Evolutionary conservation across 2,797 vertebrate species (phyloP).

Genomic region (Amblyopsis hoosieri): DNA sequence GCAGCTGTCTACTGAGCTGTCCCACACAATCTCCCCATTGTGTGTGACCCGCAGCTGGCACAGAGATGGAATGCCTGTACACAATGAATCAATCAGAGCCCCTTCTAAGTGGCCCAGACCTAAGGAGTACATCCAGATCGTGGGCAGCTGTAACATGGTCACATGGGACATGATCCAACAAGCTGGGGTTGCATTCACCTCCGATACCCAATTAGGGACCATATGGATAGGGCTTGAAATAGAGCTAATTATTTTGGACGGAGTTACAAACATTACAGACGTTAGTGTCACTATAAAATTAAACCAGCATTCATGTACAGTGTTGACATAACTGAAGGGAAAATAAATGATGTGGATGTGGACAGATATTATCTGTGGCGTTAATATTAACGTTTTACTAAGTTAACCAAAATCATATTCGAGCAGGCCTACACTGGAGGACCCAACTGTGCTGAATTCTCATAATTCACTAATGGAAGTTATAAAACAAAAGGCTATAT

Average conservation of each 20-base stretch:
- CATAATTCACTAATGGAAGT: too few species aligned
- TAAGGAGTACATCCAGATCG: slow-evolving; percentile 44
- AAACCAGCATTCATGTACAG: too few species aligned
- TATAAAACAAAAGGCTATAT: too few species aligned
- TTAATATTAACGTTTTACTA: not conserved
- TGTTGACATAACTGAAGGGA: too few species aligned
- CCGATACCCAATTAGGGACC: slow-evolving; percentile 24
- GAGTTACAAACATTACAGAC: too few species aligned
- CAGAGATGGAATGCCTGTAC: slow-evolving; percentile 55
- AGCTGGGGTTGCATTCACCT: slow-evolving; percentile 19
- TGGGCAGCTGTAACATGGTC: slow-evolving; percentile 61
- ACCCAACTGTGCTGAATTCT: too few species aligned
- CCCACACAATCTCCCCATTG: slow-evolving; percentile 75
- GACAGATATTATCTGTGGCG: not conserved
- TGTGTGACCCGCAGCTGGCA: slow-evolving; percentile 70
- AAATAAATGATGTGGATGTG: too few species aligned
- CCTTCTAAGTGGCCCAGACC: slow-evolving; percentile 52
- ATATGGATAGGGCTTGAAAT: not conserved
- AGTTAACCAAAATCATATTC: too few species aligned
- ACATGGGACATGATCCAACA: slow-evolving; percentile 47
- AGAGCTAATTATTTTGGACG: not conserved
- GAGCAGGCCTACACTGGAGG: too few species aligned
- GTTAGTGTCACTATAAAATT: too few species aligned
- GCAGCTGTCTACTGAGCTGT: slow-evolving; percentile 70
- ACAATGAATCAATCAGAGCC: slow-evolving; percentile 67